Conservation (phyloP, 2,888 invertebrate species). For the Hartigia nigra region DNA sequence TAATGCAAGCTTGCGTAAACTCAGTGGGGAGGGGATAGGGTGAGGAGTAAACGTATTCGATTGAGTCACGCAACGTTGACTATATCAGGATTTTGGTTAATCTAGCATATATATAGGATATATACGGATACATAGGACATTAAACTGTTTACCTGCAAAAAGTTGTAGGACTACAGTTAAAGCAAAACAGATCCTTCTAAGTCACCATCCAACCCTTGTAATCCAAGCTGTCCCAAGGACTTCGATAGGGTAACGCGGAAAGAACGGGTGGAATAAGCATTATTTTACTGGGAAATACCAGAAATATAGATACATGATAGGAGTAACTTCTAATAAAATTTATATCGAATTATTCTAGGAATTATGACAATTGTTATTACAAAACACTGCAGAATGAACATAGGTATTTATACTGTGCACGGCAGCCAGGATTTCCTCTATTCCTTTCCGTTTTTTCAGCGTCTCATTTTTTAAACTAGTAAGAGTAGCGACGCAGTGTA, state of each 20-base stretch:
- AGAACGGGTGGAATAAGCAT: not conserved
- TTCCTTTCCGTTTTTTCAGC: not conserved
- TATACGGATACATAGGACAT: not conserved
- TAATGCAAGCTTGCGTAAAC: not conserved
- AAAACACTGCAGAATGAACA: not conserved
- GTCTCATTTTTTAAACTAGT: not conserved
- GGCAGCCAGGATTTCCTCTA: not conserved
- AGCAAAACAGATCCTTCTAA: not conserved
- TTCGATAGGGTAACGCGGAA: not conserved
- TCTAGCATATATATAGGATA: not conserved
- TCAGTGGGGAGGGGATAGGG: not conserved
- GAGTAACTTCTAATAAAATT: not conserved
- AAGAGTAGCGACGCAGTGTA: not conserved
- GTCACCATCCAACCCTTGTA: not conserved
- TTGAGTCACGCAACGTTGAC: not conserved
- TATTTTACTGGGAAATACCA: not conserved
- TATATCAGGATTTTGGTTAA: not conserved
- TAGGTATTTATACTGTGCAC: not conserved
- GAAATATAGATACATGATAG: not conserved
- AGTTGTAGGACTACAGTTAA: not conserved
- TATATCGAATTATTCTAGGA: not conserved
- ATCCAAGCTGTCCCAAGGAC: not conserved
- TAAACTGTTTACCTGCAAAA: not conserved
- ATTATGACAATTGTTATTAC: not conserved
- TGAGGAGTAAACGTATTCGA: not conserved